Evolutionary conservation across 2,113 vertebrate genomes (phyloP), one percentile per base, ranked within the genome.

Genomic region (Ciconia maguari): DNA sequence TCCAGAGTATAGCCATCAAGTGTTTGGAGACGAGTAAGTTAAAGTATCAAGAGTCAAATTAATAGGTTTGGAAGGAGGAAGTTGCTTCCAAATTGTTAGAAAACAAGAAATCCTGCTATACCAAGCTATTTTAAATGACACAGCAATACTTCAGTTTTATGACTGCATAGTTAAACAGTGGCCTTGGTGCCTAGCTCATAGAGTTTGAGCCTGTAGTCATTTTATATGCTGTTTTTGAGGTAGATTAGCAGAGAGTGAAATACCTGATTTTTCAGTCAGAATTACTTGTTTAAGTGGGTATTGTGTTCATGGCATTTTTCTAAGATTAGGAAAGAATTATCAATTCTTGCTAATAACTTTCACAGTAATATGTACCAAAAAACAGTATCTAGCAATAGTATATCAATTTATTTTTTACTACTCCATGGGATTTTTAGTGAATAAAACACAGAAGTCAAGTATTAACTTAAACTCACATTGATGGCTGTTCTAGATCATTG

Each of bases 11-110:
- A 99, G 98, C 95, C 99, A 99, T 97, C 99, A 99, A 60, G 97
- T 99, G 16, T 99, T 99, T 98, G 99, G 99, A 96, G 99, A 99
- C n/a, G 99, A 99, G 99, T 99, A 98, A 99, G 99, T 99, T 89
- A 91, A 96, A 86, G 49, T 86, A 81, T 88, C 9, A 8, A 44
- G 60, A 74, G 16, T 87, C 22, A 69, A 75, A 52, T 38, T 29
- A 62, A 24, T 54, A 78, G 48, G 9, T 25, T 9, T 25, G 3
- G 26, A 82, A 84, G 41, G 8, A 11, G 27, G 51, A 64, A 46
- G 27, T 26, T 61, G 27, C 18, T 84, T 94, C 18, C 8, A 58
- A 41, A 49, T 51, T 8, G 1, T 57, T 57, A 86, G 51, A 75
- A 89, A 60, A 10, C 19, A 78, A 49, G 36, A 72, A 75, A 36